Base-by-base conservation (phyloP, 1,140 invertebrate genomes). In the Cardiocondyla obscurior region DNA sequence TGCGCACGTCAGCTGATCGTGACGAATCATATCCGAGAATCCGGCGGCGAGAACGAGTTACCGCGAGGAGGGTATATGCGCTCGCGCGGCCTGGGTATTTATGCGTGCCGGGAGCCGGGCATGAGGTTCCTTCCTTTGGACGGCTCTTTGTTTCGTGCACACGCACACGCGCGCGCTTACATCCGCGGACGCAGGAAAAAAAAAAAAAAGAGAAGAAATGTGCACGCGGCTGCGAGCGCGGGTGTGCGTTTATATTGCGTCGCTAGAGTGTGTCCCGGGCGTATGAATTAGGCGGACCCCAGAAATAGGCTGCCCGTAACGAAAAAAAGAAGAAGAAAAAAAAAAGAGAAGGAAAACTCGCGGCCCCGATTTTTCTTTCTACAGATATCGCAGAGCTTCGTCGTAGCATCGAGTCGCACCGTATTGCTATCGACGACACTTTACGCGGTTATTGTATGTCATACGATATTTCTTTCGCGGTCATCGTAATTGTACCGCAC, bases 81-180 rank as follows among this genome's bases (percentile, higher is more conserved):
- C 51, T 46, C 46, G 39, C 16, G 42, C 70, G 30, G 57, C 74
- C 65, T 65, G 76, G 19, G 89, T 89, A 89, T 91, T 90, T 91
- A 90, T 90, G 86, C 88, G 81, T 85, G 74, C 85, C 85, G 87
- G 49, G 73, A 86, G 70, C 82, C 82, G 85, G 62, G 55, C 74
- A 73, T 81, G 79, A 77, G 84, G 88, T 89, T 87, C 81, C 73
- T 87, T 87, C 83, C 67, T 81, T 74, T 49, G 60, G 62, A 77
- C 33, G 73, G 64, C 65, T 90, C 90, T 89, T 90, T 91, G 88
- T 92, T 84, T 90, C 76, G 69, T 62, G 81, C 58, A 39, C 49
- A 69, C 76, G 73, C 49, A 83, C 81, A 57, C 65, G 67, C 70
- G 81, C 49, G 82, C 81, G 62, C 67, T 65, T 83, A 89, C 76